These are phyloP conservation scores for Liasis olivaceus DNA, from an alignment of 2,797 vertebrate species.

Conservation along the genomic window DNA sequence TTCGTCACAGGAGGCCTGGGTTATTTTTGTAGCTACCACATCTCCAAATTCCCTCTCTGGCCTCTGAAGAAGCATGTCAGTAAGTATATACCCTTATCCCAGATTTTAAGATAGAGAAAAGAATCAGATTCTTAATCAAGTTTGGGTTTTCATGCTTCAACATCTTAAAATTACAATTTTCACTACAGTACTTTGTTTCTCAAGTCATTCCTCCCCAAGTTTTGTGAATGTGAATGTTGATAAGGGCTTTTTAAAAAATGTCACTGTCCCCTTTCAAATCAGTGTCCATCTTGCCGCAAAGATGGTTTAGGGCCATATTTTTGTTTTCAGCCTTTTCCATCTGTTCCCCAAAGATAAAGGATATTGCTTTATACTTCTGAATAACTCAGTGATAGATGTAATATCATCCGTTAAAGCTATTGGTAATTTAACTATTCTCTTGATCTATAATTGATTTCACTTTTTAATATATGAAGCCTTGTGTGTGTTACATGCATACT, in stretches of 20 bases:
- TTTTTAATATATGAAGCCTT: not conserved
- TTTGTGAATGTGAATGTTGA: not conserved
- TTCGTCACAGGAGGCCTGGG: constrained; percentile 26
- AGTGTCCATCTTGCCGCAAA: not conserved
- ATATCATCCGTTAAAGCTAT: not conserved
- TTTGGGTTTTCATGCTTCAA: constrained; percentile 33
- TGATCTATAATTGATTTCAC: not conserved
- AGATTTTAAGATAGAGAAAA: not conserved
- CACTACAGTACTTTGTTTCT: constrained; percentile 22
- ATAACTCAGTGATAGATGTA: not conserved
- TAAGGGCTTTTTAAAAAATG: constrained; percentile 3
- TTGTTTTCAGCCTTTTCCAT: not conserved
- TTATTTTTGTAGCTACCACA: constrained; percentile 37
- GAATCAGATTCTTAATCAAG: not conserved
- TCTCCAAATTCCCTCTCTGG: constrained; percentile 31
- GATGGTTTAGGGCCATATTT: not conserved
- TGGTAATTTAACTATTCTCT: not conserved
- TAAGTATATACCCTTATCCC: constrained; percentile 16
- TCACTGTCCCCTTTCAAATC: not conserved
- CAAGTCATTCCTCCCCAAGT: constrained; percentile 31
- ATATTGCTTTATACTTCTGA: not conserved
- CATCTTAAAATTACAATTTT: constrained; percentile 51
- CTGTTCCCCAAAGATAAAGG: not conserved
- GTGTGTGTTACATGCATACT: not conserved
- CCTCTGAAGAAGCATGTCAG: constrained; percentile 13